Evolutionary conservation across 2,888 invertebrate genomes (phyloP), one percentile per base, ranked within the genome.

Genomic region (Oligia strigilis): DNA sequence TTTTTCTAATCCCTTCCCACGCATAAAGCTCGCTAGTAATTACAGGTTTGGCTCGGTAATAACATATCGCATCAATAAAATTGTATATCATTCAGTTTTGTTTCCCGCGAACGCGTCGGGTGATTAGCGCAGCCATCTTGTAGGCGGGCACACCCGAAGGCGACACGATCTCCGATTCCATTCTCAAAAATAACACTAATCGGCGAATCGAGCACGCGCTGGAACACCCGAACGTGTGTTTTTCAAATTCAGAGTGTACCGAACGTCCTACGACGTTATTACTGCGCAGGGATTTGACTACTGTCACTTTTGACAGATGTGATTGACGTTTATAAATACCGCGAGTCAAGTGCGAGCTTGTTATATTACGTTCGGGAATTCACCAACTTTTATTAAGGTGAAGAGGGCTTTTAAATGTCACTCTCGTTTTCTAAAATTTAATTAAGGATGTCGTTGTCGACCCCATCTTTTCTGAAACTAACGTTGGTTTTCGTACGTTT

Each of bases 111-210:
- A 94, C 94, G 94, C 94, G 92, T 90, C 89, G 94, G 93, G 93
- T 96, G 96, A 97, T 96, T 96, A 97, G 95, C 93, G 95, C 96
- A 93, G 97, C 97, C 97, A 97, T 97, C 94, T 97, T 97, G 97
- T 95, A 95, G 97, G 97, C 96, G 97, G 96, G 92, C 90, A 92
- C 94, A 93, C 94, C 96, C 96, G 94, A 94, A 94, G 96, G 97
- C 97, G 97, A 96, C 96, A 94, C 96, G 96, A 96, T 96, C 95
- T 94, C 94, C 94, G 95, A 95, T 95, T 95, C 96, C 95, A 96
- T 96, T 96, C 95, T 97, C 96, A 95, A 95, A 96, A 96, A 95
- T 96, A 96, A 96, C 96, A 95, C 96, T 97, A 97, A 97, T 97
- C 96, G 96, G 94, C 94, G 94, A 95, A 95, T 94, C 94, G 94